Evolutionary conservation across 2,113 vertebrate species (phyloP), one percentile per base, ranked within the genome.

Genomic region (Zosterops borbonicus): DNA sequence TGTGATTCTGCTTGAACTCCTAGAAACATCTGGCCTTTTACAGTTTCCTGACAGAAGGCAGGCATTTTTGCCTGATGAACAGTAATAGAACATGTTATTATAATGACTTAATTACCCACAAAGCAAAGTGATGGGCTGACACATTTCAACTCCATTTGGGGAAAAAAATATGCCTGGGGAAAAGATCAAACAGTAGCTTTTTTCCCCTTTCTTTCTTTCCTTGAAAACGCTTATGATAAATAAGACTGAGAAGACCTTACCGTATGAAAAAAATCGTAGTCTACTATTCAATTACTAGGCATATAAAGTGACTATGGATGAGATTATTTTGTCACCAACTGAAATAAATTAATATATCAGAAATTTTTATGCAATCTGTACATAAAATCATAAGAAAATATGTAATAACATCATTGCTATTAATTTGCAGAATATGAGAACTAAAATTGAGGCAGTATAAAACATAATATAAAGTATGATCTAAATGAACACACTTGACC

Each of bases 31-130:
- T 97, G 94, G 50, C 20, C 78, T 84, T 90, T 89, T 85, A 39
- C 39, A 90, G 37, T 35, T 95, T 80, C 56, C 67, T 95, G 81
- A 95, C 44, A 89, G 60, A 78, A 88, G 70, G 47, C 75, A 95
- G 55, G 80, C 50, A 77, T 87, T 94, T 94, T 76, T 94, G 58
- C n/a, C 69, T 82, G 13, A 59, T 89, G 9, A 62, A 44, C 1
- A 3, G 63, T 76, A 85, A 96, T 41, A 83, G 24, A 94, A 63
- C 0, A 0, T 88, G 62, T 90, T 87, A 79, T 63, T 91, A 33
- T 79, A 92, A 91, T 91, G 86, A 91, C 70, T 94, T 97, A 94
- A 94, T 87, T 71, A 81, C 58, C 3, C 41, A 82, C 58, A 88
- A 83, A 84, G 24, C 14, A 86, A 92, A 84, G 49, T 64, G 62